phyloP scores from a whole-genome alignment of 1,140 invertebrate genomes.

The Nasonia longicornis region DNA sequence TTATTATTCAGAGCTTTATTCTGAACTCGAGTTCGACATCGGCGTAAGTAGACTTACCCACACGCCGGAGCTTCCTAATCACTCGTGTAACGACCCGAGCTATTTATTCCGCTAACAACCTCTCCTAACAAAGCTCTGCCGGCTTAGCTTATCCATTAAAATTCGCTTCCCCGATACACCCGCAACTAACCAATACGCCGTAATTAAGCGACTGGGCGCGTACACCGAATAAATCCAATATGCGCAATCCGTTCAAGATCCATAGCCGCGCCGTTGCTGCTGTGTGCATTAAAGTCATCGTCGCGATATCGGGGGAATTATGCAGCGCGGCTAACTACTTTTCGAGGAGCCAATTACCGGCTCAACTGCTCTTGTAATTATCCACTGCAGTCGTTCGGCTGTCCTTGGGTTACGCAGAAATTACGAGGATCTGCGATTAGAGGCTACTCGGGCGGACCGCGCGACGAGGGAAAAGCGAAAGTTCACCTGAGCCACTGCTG shows the following conservation, averaged over 20 bases:
- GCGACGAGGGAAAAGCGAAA: not conserved
- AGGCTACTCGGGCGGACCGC: not conserved
- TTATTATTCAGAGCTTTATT: no score
- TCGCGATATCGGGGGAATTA: not conserved
- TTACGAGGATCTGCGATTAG: not conserved
- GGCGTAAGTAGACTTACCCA: no score
- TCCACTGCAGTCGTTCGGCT: not conserved
- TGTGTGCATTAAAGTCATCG: not conserved
- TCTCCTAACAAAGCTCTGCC: no score
- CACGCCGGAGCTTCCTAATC: no score
- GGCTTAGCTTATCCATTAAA: no score
- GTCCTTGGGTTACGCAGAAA: not conserved
- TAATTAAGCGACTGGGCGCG: not conserved
- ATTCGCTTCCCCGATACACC: not conserved
- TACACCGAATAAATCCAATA: not conserved
- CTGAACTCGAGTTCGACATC: no score
- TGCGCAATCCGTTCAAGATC: not conserved
- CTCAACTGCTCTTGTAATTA: not conserved
- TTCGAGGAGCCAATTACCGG: not conserved
- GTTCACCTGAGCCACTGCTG: not conserved
- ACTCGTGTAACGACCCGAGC: no score
- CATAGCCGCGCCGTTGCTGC: not conserved
- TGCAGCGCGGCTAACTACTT: slow-evolving; percentile 13
- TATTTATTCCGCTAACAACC: no score
- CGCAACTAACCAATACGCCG: not conserved